Base-by-base conservation (phyloP, 2,888 invertebrate genomes). In the Zygogramma bicolorata region DNA sequence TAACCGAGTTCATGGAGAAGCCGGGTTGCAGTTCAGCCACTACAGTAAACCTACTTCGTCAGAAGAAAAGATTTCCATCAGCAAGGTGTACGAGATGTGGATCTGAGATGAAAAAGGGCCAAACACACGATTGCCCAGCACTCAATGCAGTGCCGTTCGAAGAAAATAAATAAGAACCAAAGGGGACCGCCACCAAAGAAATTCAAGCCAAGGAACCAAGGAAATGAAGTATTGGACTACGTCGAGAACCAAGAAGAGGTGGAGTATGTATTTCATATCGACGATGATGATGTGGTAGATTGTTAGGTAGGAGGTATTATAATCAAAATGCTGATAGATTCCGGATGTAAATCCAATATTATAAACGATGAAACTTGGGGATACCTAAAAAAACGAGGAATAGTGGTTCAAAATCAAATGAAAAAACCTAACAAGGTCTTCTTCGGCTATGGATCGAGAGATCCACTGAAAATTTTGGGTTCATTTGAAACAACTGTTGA, bases 401-500 rank as follows among this genome's bases (percentile, higher is more conserved):
- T 68, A 18, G 22, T 10, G n/a, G 61, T 68, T n/a, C 57, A 13
- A 38, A 61, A 66, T n/a, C 57, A 53, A 68, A 20, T 29, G 15
- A 6, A 31, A 29, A 61, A 61, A 15, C 15, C 34, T 10, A 34
- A 34, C 34, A 34, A 34, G 10, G 4, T 38, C 13, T 0, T 38
- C 34, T 38, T 13, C 61, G 59, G 57, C 3, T 70, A 76, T 68
- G 76, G 53, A 1, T 34, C 61, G 3, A 68, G 68, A 13, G 38
- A 75, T 18, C 68, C 76, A 1, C 65, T 79, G 25, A n/a, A 69
- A 6, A 59, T 80, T 18, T 20, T 77, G 3, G 78, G 80, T 1
- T 74, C 67, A 60, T 81, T 81, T 75, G 71, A 73, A 6, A 53
- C 73, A n/a, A 18, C 53, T 6, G 71, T 80, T n/a, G 13, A 31